These are phyloP conservation scores for Epinephelus cyanopodus DNA, from an alignment of 2,113 vertebrate species.

Conservation along the genomic window DNA sequence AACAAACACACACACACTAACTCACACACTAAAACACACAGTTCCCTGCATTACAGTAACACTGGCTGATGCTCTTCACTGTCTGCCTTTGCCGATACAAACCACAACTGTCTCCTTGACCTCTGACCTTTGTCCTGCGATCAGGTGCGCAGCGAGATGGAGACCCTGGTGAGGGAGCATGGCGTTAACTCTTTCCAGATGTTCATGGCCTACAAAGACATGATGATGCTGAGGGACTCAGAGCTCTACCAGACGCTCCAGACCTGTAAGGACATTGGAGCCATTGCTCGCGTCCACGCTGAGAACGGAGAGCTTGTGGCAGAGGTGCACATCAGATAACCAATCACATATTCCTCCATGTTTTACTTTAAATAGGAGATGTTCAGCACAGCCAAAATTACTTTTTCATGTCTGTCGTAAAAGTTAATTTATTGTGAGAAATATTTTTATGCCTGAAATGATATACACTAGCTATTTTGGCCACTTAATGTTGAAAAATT, in stretches of 20 bases:
- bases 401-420: background rate
- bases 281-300: slow-evolving; percentile 93
- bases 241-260: slow-evolving; percentile 95
- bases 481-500: background rate
- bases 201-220: slow-evolving; percentile 98
- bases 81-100: background rate
- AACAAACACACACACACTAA: slow-evolving; percentile 9
- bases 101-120: background rate
- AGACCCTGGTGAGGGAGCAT: slow-evolving; percentile 93
- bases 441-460: background rate
- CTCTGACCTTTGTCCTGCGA: background rate
- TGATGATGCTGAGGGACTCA: slow-evolving; percentile 95
- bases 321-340: slow-evolving; percentile 84
- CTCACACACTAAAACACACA: background rate
- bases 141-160: slow-evolving; percentile 95
- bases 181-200: slow-evolving; percentile 99
- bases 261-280: slow-evolving; percentile 93
- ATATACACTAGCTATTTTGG: background rate
- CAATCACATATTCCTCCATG: background rate
- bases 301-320: slow-evolving; percentile 97
- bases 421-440: background rate
- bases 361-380: background rate
- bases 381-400: background rate
- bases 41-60: background rate
- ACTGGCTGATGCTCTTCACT: background rate